phyloP scores from a whole-genome alignment of 2,888 invertebrate species.

The Drosophila histrio region DNA sequence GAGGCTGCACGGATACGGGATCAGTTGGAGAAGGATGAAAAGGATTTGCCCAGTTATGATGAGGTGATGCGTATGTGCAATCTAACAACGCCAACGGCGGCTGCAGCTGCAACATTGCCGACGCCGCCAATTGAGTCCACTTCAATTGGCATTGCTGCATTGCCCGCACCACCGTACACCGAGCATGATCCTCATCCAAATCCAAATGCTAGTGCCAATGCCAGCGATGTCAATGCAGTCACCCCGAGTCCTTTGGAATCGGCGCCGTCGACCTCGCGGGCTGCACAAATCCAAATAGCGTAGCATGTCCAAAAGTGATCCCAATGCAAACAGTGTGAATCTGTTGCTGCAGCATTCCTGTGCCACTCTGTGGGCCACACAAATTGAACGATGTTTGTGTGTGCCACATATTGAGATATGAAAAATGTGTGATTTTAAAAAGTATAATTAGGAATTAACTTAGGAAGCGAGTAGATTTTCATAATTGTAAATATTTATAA shows the following conservation, averaged over 20 bases:
- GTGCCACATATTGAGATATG: conserved; percentile 50
- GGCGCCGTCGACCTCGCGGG: conserved; percentile 69
- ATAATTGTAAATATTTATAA: conserved; percentile 65
- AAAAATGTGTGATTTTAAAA: conserved; percentile 68
- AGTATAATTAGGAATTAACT: conserved; percentile 51
- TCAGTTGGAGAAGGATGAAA: conserved; percentile 81
- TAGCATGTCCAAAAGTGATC: conserved; percentile 24
- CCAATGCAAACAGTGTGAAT: conserved; percentile 20
- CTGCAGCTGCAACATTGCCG: conserved; percentile 31
- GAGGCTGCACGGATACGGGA: conserved; percentile 76
- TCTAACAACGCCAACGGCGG: conserved; percentile 53
- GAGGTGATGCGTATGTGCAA: conserved; percentile 82
- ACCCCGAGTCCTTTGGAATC: conserved; percentile 34
- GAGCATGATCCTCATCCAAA: conserved; percentile 51
- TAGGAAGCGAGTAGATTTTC: conserved; percentile 40
- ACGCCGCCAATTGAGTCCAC: conserved; percentile 26
- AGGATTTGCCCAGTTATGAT: conserved; percentile 82
- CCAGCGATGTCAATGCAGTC: background rate
- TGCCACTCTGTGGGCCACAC: conserved; percentile 63
- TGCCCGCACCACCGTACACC: conserved; percentile 72
- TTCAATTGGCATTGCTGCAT: conserved; percentile 61
- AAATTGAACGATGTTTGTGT: conserved; percentile 52
- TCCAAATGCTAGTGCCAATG: conserved; percentile 1
- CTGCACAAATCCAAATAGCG: conserved; percentile 48
- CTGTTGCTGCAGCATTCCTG: conserved; percentile 40